Conservation (phyloP, 2,888 invertebrate genomes). For the Myathropa florea region DNA sequence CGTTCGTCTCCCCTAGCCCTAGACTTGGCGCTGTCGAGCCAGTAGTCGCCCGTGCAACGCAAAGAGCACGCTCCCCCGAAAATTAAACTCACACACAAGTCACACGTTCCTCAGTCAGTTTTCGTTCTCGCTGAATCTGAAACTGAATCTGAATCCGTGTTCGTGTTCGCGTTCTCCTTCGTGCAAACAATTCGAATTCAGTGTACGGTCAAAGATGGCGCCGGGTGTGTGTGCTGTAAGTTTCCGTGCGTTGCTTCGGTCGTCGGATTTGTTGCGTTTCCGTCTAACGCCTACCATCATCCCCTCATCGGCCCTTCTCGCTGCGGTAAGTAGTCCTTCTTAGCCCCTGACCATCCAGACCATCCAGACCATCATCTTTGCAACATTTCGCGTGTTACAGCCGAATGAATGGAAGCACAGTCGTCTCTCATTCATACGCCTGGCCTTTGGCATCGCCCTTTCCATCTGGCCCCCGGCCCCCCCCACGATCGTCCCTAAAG, state of each 20-base stretch:
- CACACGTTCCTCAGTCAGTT: conserved; percentile 49
- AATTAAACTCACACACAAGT: conserved; percentile 25
- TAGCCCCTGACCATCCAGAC: background rate
- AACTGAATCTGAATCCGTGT: too few species aligned
- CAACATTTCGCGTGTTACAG: background rate
- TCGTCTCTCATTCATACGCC: background rate
- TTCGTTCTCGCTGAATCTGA: conserved; percentile 49
- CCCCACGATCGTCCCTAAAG: background rate
- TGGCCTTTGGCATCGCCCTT: background rate
- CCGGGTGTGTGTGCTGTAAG: conserved; percentile 84
- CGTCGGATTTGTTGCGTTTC: conserved; percentile 83
- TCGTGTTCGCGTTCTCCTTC: conserved; percentile 41
- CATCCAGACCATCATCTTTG: background rate
- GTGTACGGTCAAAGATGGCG: conserved; percentile 82
- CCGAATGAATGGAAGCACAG: background rate
- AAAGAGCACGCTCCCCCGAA: conserved; percentile 42
- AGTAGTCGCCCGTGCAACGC: conserved; percentile 4
- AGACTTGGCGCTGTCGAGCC: background rate
- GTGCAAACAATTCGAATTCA: conserved; percentile 52
- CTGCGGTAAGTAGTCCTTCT: conserved; percentile 60
- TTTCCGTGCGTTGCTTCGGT: conserved; percentile 83
- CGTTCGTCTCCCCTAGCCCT: conserved; percentile 41
- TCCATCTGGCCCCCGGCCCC: background rate
- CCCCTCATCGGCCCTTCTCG: conserved; percentile 35
- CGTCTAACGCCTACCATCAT: conserved; percentile 75